phyloP scores from a whole-genome alignment of 2,113 vertebrate genomes.

The Salminus brasiliensis region DNA sequence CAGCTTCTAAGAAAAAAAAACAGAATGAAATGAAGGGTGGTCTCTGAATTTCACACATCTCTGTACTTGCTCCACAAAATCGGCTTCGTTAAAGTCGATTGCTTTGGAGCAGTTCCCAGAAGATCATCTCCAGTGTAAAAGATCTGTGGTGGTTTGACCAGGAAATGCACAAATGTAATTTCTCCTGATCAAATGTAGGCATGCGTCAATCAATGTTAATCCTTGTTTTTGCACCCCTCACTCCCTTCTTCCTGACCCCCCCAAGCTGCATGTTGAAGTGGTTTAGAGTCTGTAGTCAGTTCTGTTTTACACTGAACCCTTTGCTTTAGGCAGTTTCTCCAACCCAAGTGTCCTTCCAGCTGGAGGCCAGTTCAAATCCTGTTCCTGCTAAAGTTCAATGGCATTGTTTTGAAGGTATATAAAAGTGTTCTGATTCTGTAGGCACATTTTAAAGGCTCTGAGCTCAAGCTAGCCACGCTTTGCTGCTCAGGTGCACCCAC shows the following conservation, averaged over 20 bases:
- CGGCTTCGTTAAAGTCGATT: background rate
- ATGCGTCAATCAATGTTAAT: background rate
- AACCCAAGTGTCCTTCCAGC: slow-evolving; percentile 37
- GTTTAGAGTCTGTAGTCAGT: background rate
- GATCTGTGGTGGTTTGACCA: background rate
- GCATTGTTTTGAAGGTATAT: background rate
- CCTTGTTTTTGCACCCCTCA: background rate
- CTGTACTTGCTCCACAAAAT: background rate
- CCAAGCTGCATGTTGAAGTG: background rate
- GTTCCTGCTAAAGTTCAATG: background rate
- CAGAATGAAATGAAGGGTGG: too few species aligned
- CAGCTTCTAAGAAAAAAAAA: too few species aligned
- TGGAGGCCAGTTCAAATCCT: background rate
- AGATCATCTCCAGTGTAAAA: background rate
- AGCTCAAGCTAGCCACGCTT: background rate
- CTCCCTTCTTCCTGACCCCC: too few species aligned
- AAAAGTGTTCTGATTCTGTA: background rate
- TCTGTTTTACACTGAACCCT: background rate
- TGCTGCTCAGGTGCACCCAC: background rate
- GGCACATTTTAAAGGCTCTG: background rate
- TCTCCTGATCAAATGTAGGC: background rate
- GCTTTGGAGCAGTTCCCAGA: background rate
- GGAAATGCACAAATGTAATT: slow-evolving; percentile 1
- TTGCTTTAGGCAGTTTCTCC: slow-evolving; percentile 10
- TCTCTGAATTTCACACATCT: too few species aligned